Conservation (phyloP, 2,113 vertebrate genomes). For the Dascyllus trimaculatus region DNA sequence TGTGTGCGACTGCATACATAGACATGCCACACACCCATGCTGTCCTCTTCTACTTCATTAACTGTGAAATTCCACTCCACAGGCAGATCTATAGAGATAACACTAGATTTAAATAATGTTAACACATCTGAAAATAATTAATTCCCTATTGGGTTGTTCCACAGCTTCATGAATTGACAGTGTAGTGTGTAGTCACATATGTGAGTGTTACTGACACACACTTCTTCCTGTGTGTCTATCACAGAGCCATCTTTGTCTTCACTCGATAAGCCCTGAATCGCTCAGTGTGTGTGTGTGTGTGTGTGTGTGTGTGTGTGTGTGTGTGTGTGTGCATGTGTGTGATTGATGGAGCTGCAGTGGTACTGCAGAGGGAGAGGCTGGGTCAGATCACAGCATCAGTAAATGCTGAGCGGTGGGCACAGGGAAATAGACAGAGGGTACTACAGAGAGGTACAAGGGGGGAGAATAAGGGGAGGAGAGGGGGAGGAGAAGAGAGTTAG, state of each 20-base stretch:
- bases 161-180: slow-evolving; percentile 29
- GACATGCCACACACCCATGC: background rate
- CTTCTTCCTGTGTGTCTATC: slow-evolving; percentile 55
- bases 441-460: background rate
- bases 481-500: background rate
- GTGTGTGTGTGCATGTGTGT: slow-evolving; percentile 21
- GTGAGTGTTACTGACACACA: slow-evolving; percentile 32
- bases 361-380: slow-evolving; percentile 67
- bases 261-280: slow-evolving; percentile 49
- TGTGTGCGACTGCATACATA: background rate
- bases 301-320: slow-evolving; percentile 22
- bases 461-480: background rate
- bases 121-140: slow-evolving; percentile 64
- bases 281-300: slow-evolving; percentile 34
- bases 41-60: background rate
- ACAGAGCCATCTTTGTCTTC: slow-evolving; percentile 66
- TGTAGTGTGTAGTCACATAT: background rate
- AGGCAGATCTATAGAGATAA: slow-evolving; percentile 39
- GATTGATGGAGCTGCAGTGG: slow-evolving; percentile 82
- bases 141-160: slow-evolving; percentile 49
- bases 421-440: slow-evolving; percentile 34
- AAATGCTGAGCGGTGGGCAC: slow-evolving; percentile 65
- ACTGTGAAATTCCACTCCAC: slow-evolving; percentile 19
- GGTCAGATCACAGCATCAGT: slow-evolving; percentile 66
- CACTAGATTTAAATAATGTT: slow-evolving; percentile 53